Base-by-base conservation (phyloP, 2,888 invertebrate genomes). In the Gryllus longicercus region DNA sequence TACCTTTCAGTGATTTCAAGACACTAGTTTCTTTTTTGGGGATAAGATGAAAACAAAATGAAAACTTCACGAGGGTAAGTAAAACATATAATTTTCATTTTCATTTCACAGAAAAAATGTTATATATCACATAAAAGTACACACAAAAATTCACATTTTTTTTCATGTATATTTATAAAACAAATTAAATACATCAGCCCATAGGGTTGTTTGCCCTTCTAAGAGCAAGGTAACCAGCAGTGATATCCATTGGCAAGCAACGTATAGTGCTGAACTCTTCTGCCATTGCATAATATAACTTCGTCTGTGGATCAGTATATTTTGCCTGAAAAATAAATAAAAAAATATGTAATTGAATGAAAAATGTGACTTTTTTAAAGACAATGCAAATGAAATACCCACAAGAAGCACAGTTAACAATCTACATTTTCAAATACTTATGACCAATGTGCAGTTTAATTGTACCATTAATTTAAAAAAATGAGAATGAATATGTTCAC, bases 291-390 rank as follows among this genome's bases (percentile, higher is more conserved):
- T 93, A 98, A 83, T 93, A 91, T 11, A 98, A 88, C 86, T 96
- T 95, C 0, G 95, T 96, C 86, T 96, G 95, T 5, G 97, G 95
- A 88, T 97, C 97, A 83, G 94, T 94, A 85, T 97, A 98, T 18
- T 93, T 93, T 49, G 96, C 92, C 91, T 91, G 85, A 83, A 86
- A 84, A 8, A 81, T 80, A 79, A 38, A 38, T 80, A 79, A 38
- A 38, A 38, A 38, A 78, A 14, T 74, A 81, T n/a, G 75, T 75
- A 50, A 25, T 50, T 21, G n/a, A n/a, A 50, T 21, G 74, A 21
- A 25, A 49, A 74, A 81, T 38, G 12, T 23, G 5, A 49, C 11
- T n/a, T 38, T 12, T 38, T 74, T 76, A 50, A 23, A n/a, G 50
- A n/a, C 18, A 63, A 77, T 77, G 5, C 76, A 23, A n/a, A 21